Conservation (phyloP, 1,140 invertebrate species). For the Nomia melanderi region DNA sequence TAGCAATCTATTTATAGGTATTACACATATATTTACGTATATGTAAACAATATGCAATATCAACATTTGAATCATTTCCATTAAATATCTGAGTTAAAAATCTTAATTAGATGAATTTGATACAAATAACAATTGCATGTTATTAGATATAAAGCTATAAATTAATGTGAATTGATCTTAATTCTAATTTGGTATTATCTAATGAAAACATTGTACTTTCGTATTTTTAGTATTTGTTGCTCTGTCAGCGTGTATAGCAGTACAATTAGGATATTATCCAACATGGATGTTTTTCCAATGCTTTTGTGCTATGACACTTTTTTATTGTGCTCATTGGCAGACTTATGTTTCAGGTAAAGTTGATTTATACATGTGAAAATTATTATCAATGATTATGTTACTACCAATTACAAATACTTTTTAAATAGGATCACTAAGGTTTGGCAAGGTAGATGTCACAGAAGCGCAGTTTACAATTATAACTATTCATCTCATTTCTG, state of each 20-base stretch:
- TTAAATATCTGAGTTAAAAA: no score
- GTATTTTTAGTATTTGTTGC: slow-evolving; percentile 93
- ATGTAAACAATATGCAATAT: no score
- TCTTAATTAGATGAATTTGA: no score
- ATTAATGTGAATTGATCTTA: no score
- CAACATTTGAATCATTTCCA: no score
- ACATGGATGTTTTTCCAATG: slow-evolving; percentile 97
- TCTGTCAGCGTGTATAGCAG: slow-evolving; percentile 94
- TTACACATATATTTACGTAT: no score
- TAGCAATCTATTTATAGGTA: no score
- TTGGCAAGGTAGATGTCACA: slow-evolving; percentile 98
- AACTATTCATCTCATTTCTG: slow-evolving; percentile 92
- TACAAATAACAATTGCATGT: no score
- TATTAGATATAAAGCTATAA: no score
- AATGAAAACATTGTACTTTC: slow-evolving; percentile 13
- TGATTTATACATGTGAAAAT: not conserved
- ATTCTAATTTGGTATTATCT: no score
- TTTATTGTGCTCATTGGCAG: slow-evolving; percentile 99
- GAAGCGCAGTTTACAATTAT: slow-evolving; percentile 98
- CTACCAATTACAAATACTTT: not conserved
- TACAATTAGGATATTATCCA: slow-evolving; percentile 94
- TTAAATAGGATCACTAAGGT: slow-evolving; percentile 89
- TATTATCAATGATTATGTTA: slow-evolving; percentile 4
- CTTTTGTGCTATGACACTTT: slow-evolving; percentile 95
- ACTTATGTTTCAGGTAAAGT: slow-evolving; percentile 95